Percentiles rank a stretch among this genome's conserved stretches.
These are phyloP conservation scores for Phymanthus crucifer DNA, from an alignment of 92 coral and sea anemone genomes.

Conservation along the genomic window DNA sequence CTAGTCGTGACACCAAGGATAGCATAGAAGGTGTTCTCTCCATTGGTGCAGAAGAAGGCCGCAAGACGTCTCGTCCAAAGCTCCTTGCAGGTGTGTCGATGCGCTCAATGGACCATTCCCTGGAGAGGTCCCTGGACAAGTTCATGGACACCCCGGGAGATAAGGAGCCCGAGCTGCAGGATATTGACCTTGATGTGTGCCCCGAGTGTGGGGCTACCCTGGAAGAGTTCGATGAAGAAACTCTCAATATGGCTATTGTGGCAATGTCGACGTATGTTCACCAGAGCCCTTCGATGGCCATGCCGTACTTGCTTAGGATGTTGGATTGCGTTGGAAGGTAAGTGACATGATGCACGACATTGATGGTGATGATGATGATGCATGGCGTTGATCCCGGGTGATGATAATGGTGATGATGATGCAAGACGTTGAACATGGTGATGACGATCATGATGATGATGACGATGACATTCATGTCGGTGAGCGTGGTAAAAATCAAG, in stretches of 20 bases:
- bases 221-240: conserved; percentile 97
- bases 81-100: conserved; percentile 64
- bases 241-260: conserved; percentile 89
- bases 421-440: not conserved
- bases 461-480: not conserved
- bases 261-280: conserved; percentile 94
- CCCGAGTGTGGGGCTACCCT: conserved; percentile 88
- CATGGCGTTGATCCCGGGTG: no score
- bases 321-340: conserved; percentile 95
- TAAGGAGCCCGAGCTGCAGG: conserved; percentile 60
- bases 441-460: not conserved
- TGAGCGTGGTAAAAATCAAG: not conserved
- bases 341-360: not conserved
- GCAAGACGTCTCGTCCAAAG: conserved; percentile 58
- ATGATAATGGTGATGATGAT: not conserved
- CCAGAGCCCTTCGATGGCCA: conserved; percentile 94
- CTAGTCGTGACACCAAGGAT: conserved; percentile 59
- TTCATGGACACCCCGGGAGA: conserved; percentile 41
- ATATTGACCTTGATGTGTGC: conserved; percentile 80
- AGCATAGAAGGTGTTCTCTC: conserved; percentile 56
- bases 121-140: conserved; percentile 69
- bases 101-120: conserved; percentile 64
- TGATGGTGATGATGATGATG: not conserved
- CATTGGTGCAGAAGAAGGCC: conserved; percentile 42
- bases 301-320: conserved; percentile 88